Conservation (phyloP, 2,797 vertebrate species). For the Remorina albescens region DNA sequence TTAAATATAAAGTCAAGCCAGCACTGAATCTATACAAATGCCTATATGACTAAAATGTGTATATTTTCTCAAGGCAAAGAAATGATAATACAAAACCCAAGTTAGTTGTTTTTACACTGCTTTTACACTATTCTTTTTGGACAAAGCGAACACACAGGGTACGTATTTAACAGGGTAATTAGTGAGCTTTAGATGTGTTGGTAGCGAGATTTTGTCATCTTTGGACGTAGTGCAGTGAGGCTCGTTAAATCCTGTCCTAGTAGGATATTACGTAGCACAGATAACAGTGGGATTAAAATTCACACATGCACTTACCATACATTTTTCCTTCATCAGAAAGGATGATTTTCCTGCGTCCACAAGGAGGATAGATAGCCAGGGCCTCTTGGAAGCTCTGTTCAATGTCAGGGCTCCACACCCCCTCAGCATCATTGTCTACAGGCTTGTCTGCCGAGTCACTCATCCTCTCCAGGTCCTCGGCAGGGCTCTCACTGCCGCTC, state of each 20-base stretch:
- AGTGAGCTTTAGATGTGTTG: not conserved
- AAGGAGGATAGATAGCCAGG: constrained; percentile 98
- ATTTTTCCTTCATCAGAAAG: constrained; percentile 99
- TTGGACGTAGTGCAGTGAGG: no score
- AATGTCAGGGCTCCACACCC: constrained; percentile 99
- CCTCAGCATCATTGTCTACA: constrained; percentile 97
- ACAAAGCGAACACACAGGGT: not conserved
- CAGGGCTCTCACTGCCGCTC: constrained; percentile 99
- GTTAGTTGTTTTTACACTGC: no score
- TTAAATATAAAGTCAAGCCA: constrained; percentile 4
- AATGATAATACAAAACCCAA: no score
- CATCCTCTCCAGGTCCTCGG: constrained; percentile 99
- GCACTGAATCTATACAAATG: not conserved
- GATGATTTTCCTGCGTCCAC: constrained; percentile 99
- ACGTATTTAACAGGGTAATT: not conserved
- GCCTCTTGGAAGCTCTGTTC: constrained; percentile 99
- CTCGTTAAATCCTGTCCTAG: not conserved
- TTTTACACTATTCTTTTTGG: no score
- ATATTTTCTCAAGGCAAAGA: not conserved
- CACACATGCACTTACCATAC: constrained; percentile 91
- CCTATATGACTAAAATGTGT: no score
- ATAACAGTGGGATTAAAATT: not conserved
- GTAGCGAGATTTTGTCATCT: not conserved
- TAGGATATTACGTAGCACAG: not conserved
- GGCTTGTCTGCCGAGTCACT: constrained; percentile 98